Base-by-base conservation (phyloP, 2,797 vertebrate species). In the Mustela erminea region DNA sequence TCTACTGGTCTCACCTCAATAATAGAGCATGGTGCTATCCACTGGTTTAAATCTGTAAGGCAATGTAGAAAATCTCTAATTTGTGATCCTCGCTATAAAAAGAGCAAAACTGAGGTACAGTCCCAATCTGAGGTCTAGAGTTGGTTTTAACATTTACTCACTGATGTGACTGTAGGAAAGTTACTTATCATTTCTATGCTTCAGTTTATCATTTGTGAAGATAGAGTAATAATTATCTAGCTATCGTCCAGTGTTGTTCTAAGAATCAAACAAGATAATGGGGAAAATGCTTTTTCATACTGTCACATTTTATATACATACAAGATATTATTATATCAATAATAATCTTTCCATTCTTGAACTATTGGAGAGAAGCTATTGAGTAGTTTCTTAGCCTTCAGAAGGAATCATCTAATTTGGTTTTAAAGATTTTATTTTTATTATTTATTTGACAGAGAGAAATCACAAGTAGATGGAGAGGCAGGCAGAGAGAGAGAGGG, bases 1-100 rank as follows among this genome's bases (percentile, higher is more conserved):
- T 54, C 27, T 10, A 64, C 38, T 93, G 11, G 6, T 72, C 5
- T 21, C 41, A 80, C 32, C 35, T 92, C 62, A 68, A 66, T 18
- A 86, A 85, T 77, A 20, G 77, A 92, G 23, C 25, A 74, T 74
- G 29, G 5, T 54, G 23, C 52, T 87, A 17, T 72, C 49, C n/a
- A 46, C 49, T 93, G 58, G 7, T 95, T 96, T 92, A 95, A 93
- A 92, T 80, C 52, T 83, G 81, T 56, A 96, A 80, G 64, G 41
- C 25, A 74, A 62, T 46, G 21, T 56, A 64, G 27, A 87, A 74
- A 96, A 88, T 91, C 58, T 90, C 27, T 70, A 78, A 66, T 75
- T 43, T 38, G 86, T 87, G 74, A 83, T 93, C 23, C 23, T 89
- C 25, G 43, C 8, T 78, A 32, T n/a, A 62, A 96, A 75, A 60